Evolutionary conservation across 2,888 invertebrate genomes (phyloP), one percentile per base, ranked within the genome.

Genomic region (Parnassius mnemosyne): DNA sequence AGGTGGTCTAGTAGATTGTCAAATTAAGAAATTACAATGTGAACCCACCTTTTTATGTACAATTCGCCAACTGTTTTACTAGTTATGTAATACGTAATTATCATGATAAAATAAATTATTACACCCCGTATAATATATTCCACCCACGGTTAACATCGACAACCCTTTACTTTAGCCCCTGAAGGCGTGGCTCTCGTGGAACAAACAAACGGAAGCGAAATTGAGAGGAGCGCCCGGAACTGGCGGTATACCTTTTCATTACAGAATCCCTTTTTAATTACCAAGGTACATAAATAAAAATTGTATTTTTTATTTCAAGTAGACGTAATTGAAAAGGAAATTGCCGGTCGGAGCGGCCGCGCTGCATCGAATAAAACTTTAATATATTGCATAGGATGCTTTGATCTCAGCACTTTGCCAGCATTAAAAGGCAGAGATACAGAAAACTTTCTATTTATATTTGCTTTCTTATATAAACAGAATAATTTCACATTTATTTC

Each of bases 251-350:
- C 89, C 89, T 90, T 91, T 90, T 89, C 87, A 90, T 89, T 89
- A 89, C 87, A 85, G 84, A 88, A 90, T 89, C 90, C 90, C 89
- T 87, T 90, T 91, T 91, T 91, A 91, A 91, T 91, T 91, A 89
- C 90, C 85, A 84, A 80, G 84, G 83, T 81, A 85, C 82, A n/a
- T n/a, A 85, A 89, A 89, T 86, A 89, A 91, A 89, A 90, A 89
- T 87, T 88, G 88, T 89, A 85, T 90, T 90, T 78, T 63, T 86
- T 89, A 87, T 88, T 87, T 84, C 89, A 89, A 91, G 90, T 86
- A 87, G 88, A 80, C 86, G 88, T 89, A 90, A 90, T 91, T 89
- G 89, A 89, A 91, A 88, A 89, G 89, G 90, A 89, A 89, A 89
- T 90, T 88, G 87, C 85, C 77, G 82, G 79, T 78, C 79, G 79